A percentile compares a stretch with the other conserved stretches of the same genome.
phyloP scores from a whole-genome alignment of 2,113 vertebrate genomes.

The Hippocampus barbouri region DNA sequence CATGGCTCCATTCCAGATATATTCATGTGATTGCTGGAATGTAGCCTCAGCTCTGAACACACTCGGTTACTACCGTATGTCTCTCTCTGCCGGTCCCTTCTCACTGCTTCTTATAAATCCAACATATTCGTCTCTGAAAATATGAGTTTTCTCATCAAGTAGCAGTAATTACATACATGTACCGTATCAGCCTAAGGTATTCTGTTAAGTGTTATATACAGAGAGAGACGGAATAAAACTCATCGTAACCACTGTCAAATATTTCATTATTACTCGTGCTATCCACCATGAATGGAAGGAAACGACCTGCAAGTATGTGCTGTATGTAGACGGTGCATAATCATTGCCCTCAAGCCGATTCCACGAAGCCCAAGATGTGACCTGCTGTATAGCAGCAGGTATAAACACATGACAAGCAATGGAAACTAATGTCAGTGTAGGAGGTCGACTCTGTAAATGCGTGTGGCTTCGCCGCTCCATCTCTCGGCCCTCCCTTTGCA shows the following conservation, averaged over 20 bases:
- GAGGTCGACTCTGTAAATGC: conserved; percentile 18
- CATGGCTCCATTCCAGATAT: conserved; percentile 35
- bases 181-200: neutral
- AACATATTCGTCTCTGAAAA: conserved; percentile 10
- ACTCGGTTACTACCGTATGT: conserved; percentile 9
- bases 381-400: conserved; percentile 2
- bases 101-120: neutral
- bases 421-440: conserved; percentile 23
- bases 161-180: neutral
- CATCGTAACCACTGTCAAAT: neutral
- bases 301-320: neutral
- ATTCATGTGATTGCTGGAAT: conserved; percentile 46
- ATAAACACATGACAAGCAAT: conserved; percentile 13
- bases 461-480: conserved; percentile 17
- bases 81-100: conserved; percentile 11
- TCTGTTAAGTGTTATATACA: neutral
- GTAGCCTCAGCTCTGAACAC: conserved; percentile 21
- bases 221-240: neutral
- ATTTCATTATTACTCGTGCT: neutral
- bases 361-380: neutral
- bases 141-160: neutral
- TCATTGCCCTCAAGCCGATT: neutral
- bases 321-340: neutral
- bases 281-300: neutral
- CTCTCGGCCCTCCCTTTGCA: conserved; percentile 2